These are phyloP conservation scores for Microcebus griseorufus DNA, from an alignment of 2,113 vertebrate species.

Conservation along the genomic window DNA sequence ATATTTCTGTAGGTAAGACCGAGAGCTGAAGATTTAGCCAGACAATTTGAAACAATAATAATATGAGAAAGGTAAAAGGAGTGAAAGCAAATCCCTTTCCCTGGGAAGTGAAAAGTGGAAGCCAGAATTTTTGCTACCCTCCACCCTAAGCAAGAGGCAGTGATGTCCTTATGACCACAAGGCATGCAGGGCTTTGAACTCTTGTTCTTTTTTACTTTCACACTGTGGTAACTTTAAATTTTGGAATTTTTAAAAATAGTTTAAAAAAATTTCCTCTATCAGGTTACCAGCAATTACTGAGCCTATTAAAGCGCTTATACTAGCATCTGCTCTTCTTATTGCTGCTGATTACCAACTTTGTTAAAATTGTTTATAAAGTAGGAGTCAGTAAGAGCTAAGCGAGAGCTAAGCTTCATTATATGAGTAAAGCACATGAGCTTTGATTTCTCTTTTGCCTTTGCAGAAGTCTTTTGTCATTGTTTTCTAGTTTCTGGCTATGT, in stretches of 20 bases:
- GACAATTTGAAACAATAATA: neutral
- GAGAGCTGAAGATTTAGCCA: neutral
- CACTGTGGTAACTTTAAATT: neutral
- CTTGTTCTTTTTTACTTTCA: neutral
- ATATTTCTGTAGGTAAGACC: neutral
- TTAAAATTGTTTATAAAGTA: neutral
- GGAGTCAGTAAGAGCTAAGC: neutral
- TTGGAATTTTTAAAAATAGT: neutral
- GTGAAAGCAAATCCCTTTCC: neutral
- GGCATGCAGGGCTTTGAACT: neutral
- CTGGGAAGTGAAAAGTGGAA: neutral
- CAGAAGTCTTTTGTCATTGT: neutral
- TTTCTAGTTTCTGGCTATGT: neutral
- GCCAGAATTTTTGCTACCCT: neutral
- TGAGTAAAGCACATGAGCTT: neutral
- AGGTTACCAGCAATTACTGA: neutral
- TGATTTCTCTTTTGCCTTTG: neutral
- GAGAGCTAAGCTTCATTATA: neutral
- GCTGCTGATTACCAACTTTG: neutral
- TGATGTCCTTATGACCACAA: neutral
- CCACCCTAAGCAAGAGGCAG: neutral
- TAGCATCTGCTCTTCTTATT: neutral
- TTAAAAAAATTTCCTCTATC: neutral
- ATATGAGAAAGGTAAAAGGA: neutral
- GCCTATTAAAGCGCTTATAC: no score